A percentile compares a stretch with the other conserved stretches of the same genome.
These are phyloP conservation scores for Procavia capensis DNA, from an alignment of 2,113 vertebrate genomes.

Conservation along the genomic window DNA sequence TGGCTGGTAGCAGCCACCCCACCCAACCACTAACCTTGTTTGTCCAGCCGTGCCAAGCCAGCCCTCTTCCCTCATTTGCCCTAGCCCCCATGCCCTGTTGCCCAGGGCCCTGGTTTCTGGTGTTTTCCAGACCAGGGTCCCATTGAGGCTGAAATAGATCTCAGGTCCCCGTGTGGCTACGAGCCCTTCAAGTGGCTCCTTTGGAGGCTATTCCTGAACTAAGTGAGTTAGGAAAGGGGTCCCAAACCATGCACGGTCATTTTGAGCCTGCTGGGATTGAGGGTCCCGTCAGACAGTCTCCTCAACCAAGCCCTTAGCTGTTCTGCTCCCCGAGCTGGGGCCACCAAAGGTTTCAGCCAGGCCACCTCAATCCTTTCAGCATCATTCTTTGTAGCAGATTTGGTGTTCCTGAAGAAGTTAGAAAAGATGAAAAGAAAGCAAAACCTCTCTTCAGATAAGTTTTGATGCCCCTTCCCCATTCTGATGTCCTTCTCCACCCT, in stretches of 20 bases:
- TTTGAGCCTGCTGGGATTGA: too few relatives aligned
- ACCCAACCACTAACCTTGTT: fast-evolving
- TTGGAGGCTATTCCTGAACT: fast-evolving
- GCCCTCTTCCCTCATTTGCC: too few relatives aligned
- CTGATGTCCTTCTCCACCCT: fast-evolving
- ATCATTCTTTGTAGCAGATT: fast-evolving
- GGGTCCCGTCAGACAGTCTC: fast-evolving
- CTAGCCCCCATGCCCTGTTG: fast-evolving
- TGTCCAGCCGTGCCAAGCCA: fast-evolving
- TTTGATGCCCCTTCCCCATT: background rate
- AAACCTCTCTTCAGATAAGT: background rate
- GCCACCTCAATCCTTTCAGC: too few relatives aligned
- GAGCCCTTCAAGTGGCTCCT: fast-evolving
- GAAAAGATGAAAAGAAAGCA: background rate
- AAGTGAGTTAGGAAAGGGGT: fast-evolving
- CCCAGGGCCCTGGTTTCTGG: fast-evolving
- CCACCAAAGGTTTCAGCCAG: background rate
- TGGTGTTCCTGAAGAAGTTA: too few relatives aligned
- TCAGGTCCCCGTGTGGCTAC: fast-evolving
- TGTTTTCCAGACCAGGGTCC: background rate
- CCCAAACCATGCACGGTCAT: background rate
- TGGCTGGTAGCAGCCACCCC: fast-evolving
- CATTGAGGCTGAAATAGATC: background rate
- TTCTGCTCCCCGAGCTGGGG: background rate
- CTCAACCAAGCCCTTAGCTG: background rate